phyloP scores from a whole-genome alignment of 1,140 invertebrate genomes.

The Aphidius gifuensis region DNA sequence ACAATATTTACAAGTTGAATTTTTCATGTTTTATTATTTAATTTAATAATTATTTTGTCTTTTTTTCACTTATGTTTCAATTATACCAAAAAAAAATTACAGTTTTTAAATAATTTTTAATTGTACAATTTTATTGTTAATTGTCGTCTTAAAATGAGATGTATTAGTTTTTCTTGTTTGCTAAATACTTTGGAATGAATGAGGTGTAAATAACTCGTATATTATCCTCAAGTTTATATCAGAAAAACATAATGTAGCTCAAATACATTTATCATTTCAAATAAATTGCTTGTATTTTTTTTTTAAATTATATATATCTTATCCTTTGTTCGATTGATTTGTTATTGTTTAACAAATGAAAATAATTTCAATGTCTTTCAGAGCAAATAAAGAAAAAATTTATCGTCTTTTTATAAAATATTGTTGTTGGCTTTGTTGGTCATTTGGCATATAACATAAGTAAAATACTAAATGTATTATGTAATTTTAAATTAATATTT shows the following conservation, averaged over 20 bases:
- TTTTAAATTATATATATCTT: no score
- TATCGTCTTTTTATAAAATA: no score
- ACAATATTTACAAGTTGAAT: conserved; percentile 15
- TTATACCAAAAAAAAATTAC: conserved; percentile 4
- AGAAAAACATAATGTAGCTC: background rate
- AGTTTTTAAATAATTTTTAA: background rate
- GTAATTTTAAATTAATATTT: no score
- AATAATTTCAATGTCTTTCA: no score
- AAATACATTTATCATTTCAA: background rate
- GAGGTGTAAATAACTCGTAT: conserved; percentile 19
- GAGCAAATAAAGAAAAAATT: no score
- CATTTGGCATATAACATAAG: no score
- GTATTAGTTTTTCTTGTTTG: background rate
- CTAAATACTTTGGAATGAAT: conserved; percentile 25
- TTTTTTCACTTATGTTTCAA: no score
- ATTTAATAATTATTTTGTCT: background rate
- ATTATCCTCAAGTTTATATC: background rate
- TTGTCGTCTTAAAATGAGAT: conserved; percentile 7
- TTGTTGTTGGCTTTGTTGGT: no score
- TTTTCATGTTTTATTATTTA: background rate
- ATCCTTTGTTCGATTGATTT: no score
- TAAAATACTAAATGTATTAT: no score
- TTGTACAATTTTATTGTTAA: conserved; percentile 3
- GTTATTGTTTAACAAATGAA: no score
- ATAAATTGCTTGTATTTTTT: no score